Percentiles rank a stretch among this genome's conserved stretches.
phyloP scores from a whole-genome alignment of 2,888 invertebrate genomes.

The Eustalomyia histrio region DNA sequence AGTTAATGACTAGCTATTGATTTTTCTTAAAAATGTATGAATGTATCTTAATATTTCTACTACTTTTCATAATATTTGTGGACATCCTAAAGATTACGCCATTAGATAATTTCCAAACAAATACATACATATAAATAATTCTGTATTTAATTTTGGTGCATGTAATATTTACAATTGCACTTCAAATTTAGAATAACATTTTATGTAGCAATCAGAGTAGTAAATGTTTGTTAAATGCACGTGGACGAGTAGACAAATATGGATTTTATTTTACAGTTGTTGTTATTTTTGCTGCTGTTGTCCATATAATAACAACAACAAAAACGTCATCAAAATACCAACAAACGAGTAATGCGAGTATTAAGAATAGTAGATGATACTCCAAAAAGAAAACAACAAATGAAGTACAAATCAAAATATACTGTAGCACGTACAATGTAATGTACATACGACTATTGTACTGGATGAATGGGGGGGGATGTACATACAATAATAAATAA shows the following conservation, averaged over 20 bases:
- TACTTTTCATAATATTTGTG: neutral
- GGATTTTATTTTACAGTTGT: slow-evolving; percentile 59
- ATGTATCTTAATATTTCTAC: too few species aligned
- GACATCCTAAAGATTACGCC: neutral
- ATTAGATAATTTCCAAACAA: neutral
- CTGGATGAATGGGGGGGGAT: neutral
- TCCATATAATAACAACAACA: neutral
- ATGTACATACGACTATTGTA: slow-evolving; percentile 19
- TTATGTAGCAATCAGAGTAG: slow-evolving; percentile 44
- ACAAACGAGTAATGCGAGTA: neutral
- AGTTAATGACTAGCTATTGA: too few species aligned
- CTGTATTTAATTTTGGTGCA: slow-evolving; percentile 2
- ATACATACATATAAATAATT: neutral
- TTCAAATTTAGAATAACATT: slow-evolving; percentile 48
- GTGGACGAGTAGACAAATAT: slow-evolving; percentile 77
- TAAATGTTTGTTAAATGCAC: slow-evolving; percentile 33
- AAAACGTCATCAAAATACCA: neutral
- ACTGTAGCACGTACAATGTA: slow-evolving; percentile 58
- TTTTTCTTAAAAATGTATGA: too few species aligned
- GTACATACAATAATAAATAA: neutral
- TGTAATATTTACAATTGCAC: slow-evolving; percentile 42
- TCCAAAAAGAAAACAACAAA: slow-evolving; percentile 22
- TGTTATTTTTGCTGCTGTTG: neutral
- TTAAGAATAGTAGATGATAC: neutral
- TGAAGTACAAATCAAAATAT: slow-evolving; percentile 55